A percentile compares a stretch with the other conserved stretches of the same genome.
These are phyloP conservation scores for Psilopogon haemacephalus DNA, from an alignment of 2,113 vertebrate genomes.

Conservation along the genomic window DNA sequence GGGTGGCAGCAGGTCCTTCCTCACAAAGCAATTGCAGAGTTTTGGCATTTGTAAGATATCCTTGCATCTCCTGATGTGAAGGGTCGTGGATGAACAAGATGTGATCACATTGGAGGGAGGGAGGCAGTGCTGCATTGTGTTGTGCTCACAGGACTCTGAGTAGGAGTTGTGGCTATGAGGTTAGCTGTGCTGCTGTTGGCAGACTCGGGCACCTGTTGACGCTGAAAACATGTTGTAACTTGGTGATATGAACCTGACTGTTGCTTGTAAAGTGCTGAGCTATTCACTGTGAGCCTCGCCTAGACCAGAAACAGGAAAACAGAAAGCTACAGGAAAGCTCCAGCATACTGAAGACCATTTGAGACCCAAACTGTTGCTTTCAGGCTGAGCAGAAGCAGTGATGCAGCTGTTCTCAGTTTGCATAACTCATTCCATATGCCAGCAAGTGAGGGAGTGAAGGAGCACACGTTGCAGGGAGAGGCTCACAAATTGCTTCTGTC, in stretches of 20 bases:
- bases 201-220: not conserved
- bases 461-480: not conserved
- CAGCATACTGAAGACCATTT: not conserved
- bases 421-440: conserved; percentile 10
- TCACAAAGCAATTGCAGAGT: not conserved
- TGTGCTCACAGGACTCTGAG: not conserved
- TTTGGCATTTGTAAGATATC: not conserved
- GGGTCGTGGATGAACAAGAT: not conserved
- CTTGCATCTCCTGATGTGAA: not conserved
- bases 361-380: not conserved
- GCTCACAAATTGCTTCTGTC: not conserved
- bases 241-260: not conserved
- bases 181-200: not conserved
- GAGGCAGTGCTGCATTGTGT: not conserved
- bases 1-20: not conserved
- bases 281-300: not conserved
- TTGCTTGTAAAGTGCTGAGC: not conserved
- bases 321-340: not conserved
- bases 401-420: conserved; percentile 49
- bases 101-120: not conserved
- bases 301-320: not conserved
- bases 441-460: not conserved
- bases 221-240: not conserved
- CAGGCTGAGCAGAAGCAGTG: not conserved
- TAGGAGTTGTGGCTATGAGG: not conserved